Evolutionary conservation across 2,113 vertebrate genomes (phyloP), one percentile per base, ranked within the genome.

Genomic region (Dasyurus viverrinus): DNA sequence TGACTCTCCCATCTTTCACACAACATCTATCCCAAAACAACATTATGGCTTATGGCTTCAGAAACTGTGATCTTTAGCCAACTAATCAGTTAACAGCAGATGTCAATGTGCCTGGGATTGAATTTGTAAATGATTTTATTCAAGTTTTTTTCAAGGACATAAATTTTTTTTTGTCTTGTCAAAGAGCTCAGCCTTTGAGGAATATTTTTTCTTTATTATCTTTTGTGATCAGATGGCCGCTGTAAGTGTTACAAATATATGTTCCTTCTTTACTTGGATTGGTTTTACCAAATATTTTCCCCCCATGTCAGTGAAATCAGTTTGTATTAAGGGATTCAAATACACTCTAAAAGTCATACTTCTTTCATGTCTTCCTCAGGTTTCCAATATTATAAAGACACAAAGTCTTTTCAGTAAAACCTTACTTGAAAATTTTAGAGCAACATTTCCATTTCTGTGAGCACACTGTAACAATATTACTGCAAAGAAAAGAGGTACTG

Each of bases 81-180:
- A 47, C 47, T 94, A 95, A 94, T 95, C 55, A 94, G 6, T 93
- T 53, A 95, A 90, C 3, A 92, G 89, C 76, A 53, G 91, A 50
- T 57, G 46, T 48, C 55, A 93, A n/a, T 90, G 46, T 68, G 36
- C 53, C 50, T 93, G 60, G 55, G 94, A 93, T 90, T 10, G 68
- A 89, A 3, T 57, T 90, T 54, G 30, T 68, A 93, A 94, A 90
- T 90, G 54, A 47, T 53, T n/a, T 26, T 52, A 30, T 25, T 90
- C 46, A 52, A 90, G 89, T 47, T 52, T 92, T 48, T 93, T 90
- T 89, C 24, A 93, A 68, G 68, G 91, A 53, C 11, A 92, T 53
- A 36, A 91, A 2, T 42, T 91, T 92, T 92, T 93, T 89, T 91
- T n/a, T 55, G 30, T 89, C 10, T 90, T 26, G 10, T 90, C 46